Percentiles rank a stretch among this genome's conserved stretches.
These are phyloP conservation scores for Shargacucullia verbasci DNA, from an alignment of 2,888 invertebrate species.

Conservation along the genomic window DNA sequence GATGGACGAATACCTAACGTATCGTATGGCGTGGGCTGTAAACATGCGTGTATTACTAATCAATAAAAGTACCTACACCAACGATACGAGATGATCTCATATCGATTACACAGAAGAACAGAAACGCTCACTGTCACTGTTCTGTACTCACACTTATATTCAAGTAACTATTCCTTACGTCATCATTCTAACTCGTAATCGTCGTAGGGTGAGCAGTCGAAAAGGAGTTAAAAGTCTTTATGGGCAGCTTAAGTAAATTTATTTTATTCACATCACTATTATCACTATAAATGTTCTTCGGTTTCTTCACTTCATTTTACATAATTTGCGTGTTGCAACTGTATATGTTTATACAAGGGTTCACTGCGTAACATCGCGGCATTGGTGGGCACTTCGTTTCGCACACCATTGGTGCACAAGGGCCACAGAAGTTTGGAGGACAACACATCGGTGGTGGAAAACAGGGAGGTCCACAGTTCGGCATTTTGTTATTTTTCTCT, in stretches of 20 bases:
- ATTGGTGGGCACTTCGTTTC: slow-evolving; percentile 62
- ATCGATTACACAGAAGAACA: too few relatives aligned
- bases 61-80: not conserved
- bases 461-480: slow-evolving; percentile 28
- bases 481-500: slow-evolving; percentile 55
- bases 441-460: slow-evolving; percentile 21
- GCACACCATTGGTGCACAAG: slow-evolving; percentile 59
- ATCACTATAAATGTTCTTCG: slow-evolving; percentile 21
- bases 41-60: not conserved
- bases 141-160: too few relatives aligned
- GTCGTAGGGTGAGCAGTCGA: too few relatives aligned
- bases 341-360: slow-evolving; percentile 84
- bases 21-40: not conserved
- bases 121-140: too few relatives aligned
- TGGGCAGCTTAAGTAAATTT: slow-evolving; percentile 25
- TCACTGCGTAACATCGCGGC: slow-evolving; percentile 68
- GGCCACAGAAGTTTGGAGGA: slow-evolving; percentile 43
- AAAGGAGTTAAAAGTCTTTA: slow-evolving; percentile 30
- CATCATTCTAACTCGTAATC: too few relatives aligned
- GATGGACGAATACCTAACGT: too few relatives aligned
- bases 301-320: slow-evolving; percentile 60
- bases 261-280: slow-evolving; percentile 40
- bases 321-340: slow-evolving; percentile 84
- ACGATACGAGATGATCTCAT: too few relatives aligned
- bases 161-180: too few relatives aligned